A percentile compares a stretch with the other conserved stretches of the same genome.
Evolutionary conservation across 2,888 invertebrate species (phyloP).

Genomic region (Ennomos quercinarius): DNA sequence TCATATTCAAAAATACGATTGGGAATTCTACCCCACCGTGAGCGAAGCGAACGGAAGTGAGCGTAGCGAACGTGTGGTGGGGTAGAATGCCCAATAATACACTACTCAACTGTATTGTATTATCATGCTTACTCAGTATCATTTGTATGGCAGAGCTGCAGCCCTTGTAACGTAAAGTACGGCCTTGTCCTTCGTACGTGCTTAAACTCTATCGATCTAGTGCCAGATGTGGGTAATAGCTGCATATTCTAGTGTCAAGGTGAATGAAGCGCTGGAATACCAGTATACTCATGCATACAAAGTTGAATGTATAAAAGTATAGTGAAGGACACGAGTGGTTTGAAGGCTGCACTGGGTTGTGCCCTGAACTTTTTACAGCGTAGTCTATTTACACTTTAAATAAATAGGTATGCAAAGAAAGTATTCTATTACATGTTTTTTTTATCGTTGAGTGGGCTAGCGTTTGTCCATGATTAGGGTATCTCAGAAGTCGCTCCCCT

Average conservation of each 20-base stretch:
- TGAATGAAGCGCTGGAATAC: slow-evolving; percentile 19
- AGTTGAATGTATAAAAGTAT: neutral
- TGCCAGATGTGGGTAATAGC: slow-evolving; percentile 19
- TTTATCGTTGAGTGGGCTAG: too few species aligned
- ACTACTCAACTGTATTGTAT: too few species aligned
- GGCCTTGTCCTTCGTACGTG: slow-evolving; percentile 10
- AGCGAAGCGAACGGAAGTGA: too few species aligned
- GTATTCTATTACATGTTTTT: too few species aligned
- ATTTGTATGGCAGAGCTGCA: neutral
- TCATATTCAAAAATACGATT: too few species aligned
- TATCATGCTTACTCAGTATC: too few species aligned
- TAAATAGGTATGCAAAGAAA: neutral
- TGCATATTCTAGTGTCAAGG: slow-evolving; percentile 35
- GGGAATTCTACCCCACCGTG: too few species aligned
- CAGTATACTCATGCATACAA: slow-evolving; percentile 1
- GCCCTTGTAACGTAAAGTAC: neutral
- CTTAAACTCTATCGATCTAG: slow-evolving; percentile 10
- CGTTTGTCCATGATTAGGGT: too few species aligned
- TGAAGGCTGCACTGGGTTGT: slow-evolving; percentile 24
- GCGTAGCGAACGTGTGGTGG: too few species aligned
- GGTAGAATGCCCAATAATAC: too few species aligned
- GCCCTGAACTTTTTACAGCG: slow-evolving; percentile 1
- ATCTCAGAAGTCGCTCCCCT: too few species aligned
- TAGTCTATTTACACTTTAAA: neutral
- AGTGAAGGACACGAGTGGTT: slow-evolving; percentile 26